Evolutionary conservation across 1,140 invertebrate species (phyloP), one percentile per base, ranked within the genome.

Genomic region (Lordiphosa clarofinis): DNA sequence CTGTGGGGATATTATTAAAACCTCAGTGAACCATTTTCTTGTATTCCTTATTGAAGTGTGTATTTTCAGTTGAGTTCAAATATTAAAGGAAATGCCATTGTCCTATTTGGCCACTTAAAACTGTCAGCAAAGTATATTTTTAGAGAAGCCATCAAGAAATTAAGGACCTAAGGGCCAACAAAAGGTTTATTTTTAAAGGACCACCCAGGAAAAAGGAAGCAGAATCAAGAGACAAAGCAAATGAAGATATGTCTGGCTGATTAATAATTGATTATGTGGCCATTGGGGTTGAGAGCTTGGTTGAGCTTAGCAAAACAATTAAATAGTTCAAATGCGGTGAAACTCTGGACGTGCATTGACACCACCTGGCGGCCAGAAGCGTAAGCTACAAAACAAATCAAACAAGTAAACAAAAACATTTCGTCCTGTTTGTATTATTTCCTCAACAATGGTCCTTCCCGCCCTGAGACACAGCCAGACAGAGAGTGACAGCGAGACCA

Each of bases 381-480:
- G 37, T 43, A 59, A 61, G 61, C 62, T 39, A 40, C 47, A 55
- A 64, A 48, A 52, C 28, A 49, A 63, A 55, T 38, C 49, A 31
- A 53, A 55, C 58, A 55, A 28, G 70, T 81, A 74, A 81, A 81
- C 64, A 74, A 54, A 61, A 56, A 48, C 33, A 48, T 79, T 59
- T 55, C 52, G 64, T 78, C 56, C 59, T 58, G 59, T 69, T 79
- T 56, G 49, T 43, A 54, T 59, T 53, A 53, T 59, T 73, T 56
- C 48, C 59, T 37, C 59, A 66, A 75, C 43, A 57, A 61, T 59
- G 52, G 19, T 15, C 15, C 3, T 3, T 4, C 21, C 21, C 4
- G 21, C 21, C 21, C 21, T 4, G 33, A 37, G 42, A 36, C 35
- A 42, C 44, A 56, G 9, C 24, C 4, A 49, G 9, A 42, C 47